phyloP scores from a whole-genome alignment of 2,797 vertebrate species.

The Otolemur crassicaudatus region DNA sequence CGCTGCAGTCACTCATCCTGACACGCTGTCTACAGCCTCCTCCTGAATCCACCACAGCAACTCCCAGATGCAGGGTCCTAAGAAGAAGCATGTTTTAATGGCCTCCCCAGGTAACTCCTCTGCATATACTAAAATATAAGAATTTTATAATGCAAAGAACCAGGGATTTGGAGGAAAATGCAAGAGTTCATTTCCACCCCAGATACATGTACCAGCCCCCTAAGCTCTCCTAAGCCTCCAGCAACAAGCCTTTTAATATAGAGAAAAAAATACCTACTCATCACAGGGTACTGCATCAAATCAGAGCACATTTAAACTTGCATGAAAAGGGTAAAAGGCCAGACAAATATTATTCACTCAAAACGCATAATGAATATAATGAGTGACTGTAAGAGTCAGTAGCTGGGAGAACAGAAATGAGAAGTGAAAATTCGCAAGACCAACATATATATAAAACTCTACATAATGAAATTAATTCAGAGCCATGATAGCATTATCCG shows the following conservation, averaged over 20 bases:
- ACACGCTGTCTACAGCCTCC: fast-evolving
- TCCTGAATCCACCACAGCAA: neutral
- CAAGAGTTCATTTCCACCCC: neutral
- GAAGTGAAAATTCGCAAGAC: neutral
- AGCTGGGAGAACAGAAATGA: neutral
- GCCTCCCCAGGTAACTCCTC: neutral
- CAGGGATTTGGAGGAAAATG: neutral
- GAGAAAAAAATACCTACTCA: neutral
- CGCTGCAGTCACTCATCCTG: neutral
- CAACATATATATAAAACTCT: neutral
- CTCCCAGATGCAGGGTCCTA: neutral
- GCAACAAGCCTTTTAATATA: neutral
- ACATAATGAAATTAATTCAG: neutral
- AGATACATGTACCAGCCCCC: neutral
- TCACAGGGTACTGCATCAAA: neutral
- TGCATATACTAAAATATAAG: neutral
- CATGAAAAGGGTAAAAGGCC: neutral
- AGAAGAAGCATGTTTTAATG: neutral
- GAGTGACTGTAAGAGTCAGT: neutral
- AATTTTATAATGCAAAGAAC: neutral
- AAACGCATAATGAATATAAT: neutral
- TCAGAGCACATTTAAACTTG: neutral
- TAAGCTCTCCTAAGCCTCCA: neutral
- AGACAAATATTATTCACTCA: neutral
- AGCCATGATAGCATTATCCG: neutral